A percentile compares a stretch with the other conserved stretches of the same genome.
phyloP scores from a whole-genome alignment of 2,888 invertebrate genomes.

The Biston betularia region DNA sequence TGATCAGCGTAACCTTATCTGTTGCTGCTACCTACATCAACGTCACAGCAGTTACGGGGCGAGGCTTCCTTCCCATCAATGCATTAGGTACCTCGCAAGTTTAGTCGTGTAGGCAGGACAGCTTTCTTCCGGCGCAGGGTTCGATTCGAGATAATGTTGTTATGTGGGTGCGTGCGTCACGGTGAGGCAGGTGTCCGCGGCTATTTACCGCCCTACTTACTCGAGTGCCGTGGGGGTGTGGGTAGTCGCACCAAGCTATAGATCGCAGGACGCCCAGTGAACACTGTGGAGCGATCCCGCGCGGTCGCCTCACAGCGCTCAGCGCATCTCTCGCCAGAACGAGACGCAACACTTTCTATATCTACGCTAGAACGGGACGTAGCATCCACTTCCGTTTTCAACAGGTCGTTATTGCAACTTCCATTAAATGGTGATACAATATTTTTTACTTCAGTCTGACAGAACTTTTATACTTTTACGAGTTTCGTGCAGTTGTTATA shows the following conservation, averaged over 20 bases:
- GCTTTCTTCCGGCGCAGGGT: constrained; percentile 27
- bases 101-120: constrained; percentile 11
- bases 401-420: constrained; percentile 84
- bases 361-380: constrained; percentile 69
- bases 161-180: constrained; percentile 64
- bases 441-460: constrained; percentile 67
- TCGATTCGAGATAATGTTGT: constrained; percentile 43
- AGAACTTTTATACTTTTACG: constrained; percentile 66
- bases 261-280: constrained; percentile 78
- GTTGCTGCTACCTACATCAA: constrained; percentile 28
- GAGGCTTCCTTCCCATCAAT: constrained; percentile 23
- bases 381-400: constrained; percentile 70
- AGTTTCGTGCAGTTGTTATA: constrained; percentile 54
- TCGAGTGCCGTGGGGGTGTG: constrained; percentile 70
- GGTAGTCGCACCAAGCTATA: constrained; percentile 68
- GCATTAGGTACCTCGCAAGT: constrained; percentile 8
- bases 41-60: constrained; percentile 22
- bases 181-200: constrained; percentile 74
- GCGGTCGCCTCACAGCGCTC: constrained; percentile 69
- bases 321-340: constrained; percentile 53
- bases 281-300: constrained; percentile 73
- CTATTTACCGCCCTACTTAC: constrained; percentile 81
- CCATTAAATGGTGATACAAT: constrained; percentile 80
- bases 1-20: constrained; percentile 29
- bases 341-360: constrained; percentile 66